Evolutionary conservation across 2,113 vertebrate genomes (phyloP).

Genomic region (Toxotes chatareus): DNA sequence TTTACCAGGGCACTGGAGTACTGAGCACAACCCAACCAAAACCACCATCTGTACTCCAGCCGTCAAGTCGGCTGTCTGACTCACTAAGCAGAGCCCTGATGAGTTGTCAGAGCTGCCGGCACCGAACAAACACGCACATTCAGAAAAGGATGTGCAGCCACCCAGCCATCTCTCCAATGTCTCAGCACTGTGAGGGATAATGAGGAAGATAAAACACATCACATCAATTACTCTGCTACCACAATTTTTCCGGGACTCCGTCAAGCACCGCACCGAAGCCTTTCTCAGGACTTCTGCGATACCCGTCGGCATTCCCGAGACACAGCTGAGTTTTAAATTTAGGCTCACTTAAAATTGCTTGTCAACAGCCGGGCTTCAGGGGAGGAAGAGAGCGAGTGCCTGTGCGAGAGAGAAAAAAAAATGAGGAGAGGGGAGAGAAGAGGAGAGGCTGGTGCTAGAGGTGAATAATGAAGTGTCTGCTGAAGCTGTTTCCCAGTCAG

Average conservation of each 20-base stretch:
- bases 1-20: conserved; percentile 3
- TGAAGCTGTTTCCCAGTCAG: conserved; percentile 74
- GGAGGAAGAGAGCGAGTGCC: conserved; percentile 7
- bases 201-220: conserved; percentile 78
- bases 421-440: conserved; percentile 48
- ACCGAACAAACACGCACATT: conserved; percentile 40
- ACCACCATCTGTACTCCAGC: conserved; percentile 50
- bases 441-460: conserved; percentile 60
- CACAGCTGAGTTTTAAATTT: conserved; percentile 81
- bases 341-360: conserved; percentile 83
- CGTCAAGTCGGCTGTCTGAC: conserved; percentile 51
- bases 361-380: conserved; percentile 79
- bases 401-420: conserved; percentile 19
- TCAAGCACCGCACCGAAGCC: conserved; percentile 30
- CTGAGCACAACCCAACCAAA: conserved; percentile 24
- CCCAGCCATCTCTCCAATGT: conserved; percentile 56
- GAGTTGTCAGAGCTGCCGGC: conserved; percentile 65
- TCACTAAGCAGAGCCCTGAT: conserved; percentile 61
- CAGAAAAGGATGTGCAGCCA: conserved; percentile 33
- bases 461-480: conserved; percentile 85
- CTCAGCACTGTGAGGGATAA: conserved; percentile 73
- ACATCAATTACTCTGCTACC: conserved; percentile 77
- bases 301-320: conserved; percentile 45
- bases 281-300: conserved; percentile 51
- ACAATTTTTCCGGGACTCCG: conserved; percentile 32